Conservation (phyloP, 2,888 invertebrate species). For the Campopleginae sp. region DNA sequence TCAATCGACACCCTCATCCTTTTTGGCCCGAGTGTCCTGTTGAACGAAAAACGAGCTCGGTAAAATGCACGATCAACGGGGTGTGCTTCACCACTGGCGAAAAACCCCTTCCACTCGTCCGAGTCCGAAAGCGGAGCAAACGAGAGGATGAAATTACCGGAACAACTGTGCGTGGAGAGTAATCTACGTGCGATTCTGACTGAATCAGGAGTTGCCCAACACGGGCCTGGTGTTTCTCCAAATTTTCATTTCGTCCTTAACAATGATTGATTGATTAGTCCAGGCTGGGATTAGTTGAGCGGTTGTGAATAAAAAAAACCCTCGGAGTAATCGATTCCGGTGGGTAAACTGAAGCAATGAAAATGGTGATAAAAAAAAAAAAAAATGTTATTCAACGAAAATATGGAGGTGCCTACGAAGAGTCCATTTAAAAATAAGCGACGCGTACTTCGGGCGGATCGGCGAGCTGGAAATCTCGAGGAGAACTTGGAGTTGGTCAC, state of each 20-base stretch:
- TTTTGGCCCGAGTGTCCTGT: slow-evolving; percentile 36
- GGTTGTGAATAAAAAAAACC: background rate
- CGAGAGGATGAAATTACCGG: slow-evolving; percentile 59
- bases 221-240: background rate
- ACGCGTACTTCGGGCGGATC: slow-evolving; percentile 6
- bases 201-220: slow-evolving; percentile 4
- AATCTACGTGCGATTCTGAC: slow-evolving; percentile 23
- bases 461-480: slow-evolving; percentile 28
- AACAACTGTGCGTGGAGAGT: slow-evolving; percentile 48
- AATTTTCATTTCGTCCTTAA: slow-evolving; percentile 29
- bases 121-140: slow-evolving; percentile 31
- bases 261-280: slow-evolving; percentile 11
- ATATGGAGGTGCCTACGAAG: background rate
- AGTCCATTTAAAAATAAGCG: slow-evolving; percentile 15
- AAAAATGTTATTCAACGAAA: slow-evolving; percentile 1
- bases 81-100: slow-evolving; percentile 14
- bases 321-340: background rate
- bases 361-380: background rate
- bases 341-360: background rate
- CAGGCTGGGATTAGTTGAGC: background rate
- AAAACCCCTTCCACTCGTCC: slow-evolving; percentile 10
- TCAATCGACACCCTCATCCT: slow-evolving; percentile 52
- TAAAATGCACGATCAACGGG: slow-evolving; percentile 54
- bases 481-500: slow-evolving; percentile 26
- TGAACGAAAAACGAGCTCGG: slow-evolving; percentile 46